Evolutionary conservation across 30 jellyfish, hydroid and myxozoan genomes (phyloP), one percentile per base, ranked within the genome.

Genomic region (Kudoa iwatai): DNA sequence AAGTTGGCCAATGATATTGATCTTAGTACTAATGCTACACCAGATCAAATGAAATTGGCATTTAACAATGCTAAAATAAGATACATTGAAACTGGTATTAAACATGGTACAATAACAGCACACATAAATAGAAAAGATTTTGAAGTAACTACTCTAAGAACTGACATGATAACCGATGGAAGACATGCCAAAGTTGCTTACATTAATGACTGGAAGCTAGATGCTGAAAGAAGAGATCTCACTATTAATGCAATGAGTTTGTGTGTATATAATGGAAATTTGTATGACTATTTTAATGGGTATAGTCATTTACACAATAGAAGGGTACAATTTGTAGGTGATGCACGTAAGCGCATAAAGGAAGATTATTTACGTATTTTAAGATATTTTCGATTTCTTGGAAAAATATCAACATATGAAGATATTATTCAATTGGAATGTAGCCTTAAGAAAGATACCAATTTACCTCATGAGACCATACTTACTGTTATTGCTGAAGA

Each of bases 61-160:
- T 64, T 64, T 33, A 26, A 34, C 14, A 49, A 39, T 17, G 43
- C 49, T 24, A 44, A 41, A 4, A 56, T 64, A 17, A 54, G 77
- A 2, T 64, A 53, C 41, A 58, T 81, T 4, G 89, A 64, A 50
- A 81, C 99, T 9, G 99, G 99, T n/a, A 34, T 64, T 47, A 77
- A 64, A 28, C 99, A 81, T 51, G 99, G 99, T 4, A 81, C 99
- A 7, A 42, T 81, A 9, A 81, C 99, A 4, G 89, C 84, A 15
- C 86, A 57, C 47, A 12, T 64, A 20, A 53, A 65, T 23, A 68
- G 77, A 4, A 51, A 47, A 32, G 84, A 65, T 32, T 81, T 40
- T 48, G 89, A 81, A 42, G 83, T 77, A 9, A 81, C 99, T 6
- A 81, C 99, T 6, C 38, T 81, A 32, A 53, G 99, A 43, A 57